phyloP scores from a whole-genome alignment of 2,797 vertebrate species.

The Podargus strigoides region DNA sequence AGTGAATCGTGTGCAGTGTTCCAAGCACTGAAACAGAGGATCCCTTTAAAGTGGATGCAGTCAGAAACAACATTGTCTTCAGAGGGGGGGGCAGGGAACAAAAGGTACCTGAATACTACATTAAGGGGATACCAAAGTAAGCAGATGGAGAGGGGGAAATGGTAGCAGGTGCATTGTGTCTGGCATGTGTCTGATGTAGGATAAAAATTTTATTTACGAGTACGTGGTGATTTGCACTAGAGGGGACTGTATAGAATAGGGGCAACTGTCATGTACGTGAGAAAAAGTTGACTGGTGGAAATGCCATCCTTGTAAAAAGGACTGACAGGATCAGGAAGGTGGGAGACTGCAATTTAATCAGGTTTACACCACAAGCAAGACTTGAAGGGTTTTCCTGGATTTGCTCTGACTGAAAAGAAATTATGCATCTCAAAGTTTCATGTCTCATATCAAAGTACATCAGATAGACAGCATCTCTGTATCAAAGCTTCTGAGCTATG shows the following conservation, averaged over 20 bases:
- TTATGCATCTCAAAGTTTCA: not conserved
- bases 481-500: not conserved
- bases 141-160: not conserved
- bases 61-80: not conserved
- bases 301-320: not conserved
- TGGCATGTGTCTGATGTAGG: not conserved
- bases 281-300: not conserved
- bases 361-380: not conserved
- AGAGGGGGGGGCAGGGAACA: not conserved
- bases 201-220: not conserved
- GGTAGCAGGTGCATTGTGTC: not conserved
- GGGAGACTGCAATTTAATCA: not conserved
- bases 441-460: not conserved
- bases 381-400: not conserved
- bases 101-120: not conserved
- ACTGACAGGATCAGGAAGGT: not conserved
- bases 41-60: not conserved
- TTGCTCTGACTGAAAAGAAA: not conserved
- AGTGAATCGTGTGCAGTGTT: not conserved
- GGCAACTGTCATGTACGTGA: not conserved
- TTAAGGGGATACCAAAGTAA: not conserved
- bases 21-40: not conserved
- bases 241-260: not conserved
- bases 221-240: not conserved
- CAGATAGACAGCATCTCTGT: not conserved